phyloP scores from a whole-genome alignment of 30 jellyfish, hydroid and myxozoan genomes.

The Aurelia aurita complex sp. Pacific region DNA sequence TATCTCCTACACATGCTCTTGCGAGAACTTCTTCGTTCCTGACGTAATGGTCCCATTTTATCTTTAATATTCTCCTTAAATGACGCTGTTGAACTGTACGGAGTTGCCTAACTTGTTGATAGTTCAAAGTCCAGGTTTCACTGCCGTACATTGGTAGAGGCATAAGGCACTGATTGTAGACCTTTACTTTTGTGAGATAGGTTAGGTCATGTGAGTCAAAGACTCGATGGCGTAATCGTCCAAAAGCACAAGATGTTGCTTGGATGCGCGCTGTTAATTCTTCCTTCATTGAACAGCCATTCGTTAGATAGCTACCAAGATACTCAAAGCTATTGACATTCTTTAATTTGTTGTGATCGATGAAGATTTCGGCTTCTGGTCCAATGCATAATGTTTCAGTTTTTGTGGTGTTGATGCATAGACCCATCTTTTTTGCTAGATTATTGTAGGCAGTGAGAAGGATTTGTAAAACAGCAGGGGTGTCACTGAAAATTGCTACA shows the following conservation, averaged over 20 bases:
- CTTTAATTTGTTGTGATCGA: constrained; percentile 36
- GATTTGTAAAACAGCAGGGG: constrained; percentile 52
- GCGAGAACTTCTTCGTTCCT: too few species aligned
- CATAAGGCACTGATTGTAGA: background rate
- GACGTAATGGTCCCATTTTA: too few species aligned
- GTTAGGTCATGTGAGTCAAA: constrained; percentile 44
- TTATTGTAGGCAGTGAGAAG: constrained; percentile 50
- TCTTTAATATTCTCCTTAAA: too few species aligned
- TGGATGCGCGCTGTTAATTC: constrained; percentile 47
- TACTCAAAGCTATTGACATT: constrained; percentile 57
- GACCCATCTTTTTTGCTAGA: constrained; percentile 66
- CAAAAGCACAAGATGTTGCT: constrained; percentile 53
- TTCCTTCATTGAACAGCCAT: constrained; percentile 54
- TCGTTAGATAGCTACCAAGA: constrained; percentile 62
- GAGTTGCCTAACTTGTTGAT: too few species aligned
- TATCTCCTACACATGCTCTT: too few species aligned
- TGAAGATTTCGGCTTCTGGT: constrained; percentile 54
- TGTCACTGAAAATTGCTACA: constrained; percentile 63
- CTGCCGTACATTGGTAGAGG: too few species aligned
- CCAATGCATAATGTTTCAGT: constrained; percentile 72
- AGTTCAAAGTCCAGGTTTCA: too few species aligned
- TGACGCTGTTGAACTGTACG: too few species aligned
- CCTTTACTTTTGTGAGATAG: constrained; percentile 12
- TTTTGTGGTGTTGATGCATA: constrained; percentile 55
- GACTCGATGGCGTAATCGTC: constrained; percentile 40